Evolutionary conservation across 2,113 vertebrate genomes (phyloP).

Genomic region (Albula goreensis): DNA sequence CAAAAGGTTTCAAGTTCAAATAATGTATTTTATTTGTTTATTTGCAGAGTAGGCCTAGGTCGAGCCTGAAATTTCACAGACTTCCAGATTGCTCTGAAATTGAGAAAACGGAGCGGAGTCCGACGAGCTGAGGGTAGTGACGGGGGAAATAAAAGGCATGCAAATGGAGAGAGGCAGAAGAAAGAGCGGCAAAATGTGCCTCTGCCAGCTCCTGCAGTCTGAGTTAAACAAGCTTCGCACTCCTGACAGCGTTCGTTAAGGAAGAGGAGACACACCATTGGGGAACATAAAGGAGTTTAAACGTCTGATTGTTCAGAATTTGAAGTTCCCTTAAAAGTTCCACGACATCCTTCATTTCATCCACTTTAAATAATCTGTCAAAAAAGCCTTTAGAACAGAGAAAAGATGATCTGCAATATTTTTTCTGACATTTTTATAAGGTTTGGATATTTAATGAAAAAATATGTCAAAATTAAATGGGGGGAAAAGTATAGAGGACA

Average conservation of each 20-base stretch:
- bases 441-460: conserved; percentile 62
- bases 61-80: conserved; percentile 36
- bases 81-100: conserved; percentile 48
- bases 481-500: conserved; percentile 61
- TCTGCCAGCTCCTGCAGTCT: conserved; percentile 33
- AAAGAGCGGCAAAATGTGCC: conserved; percentile 49
- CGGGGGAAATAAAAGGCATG: conserved; percentile 24
- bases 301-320: conserved; percentile 59
- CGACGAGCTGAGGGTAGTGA: conserved; percentile 54
- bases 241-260: conserved; percentile 33
- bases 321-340: conserved; percentile 45
- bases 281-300: conserved; percentile 60
- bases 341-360: conserved; percentile 49
- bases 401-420: conserved; percentile 35
- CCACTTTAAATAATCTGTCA: conserved; percentile 36
- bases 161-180: background rate
- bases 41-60: conserved; percentile 30
- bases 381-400: conserved; percentile 44
- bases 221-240: conserved; percentile 14
- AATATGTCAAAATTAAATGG: conserved; percentile 53
- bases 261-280: conserved; percentile 52
- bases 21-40: conserved; percentile 12
- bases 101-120: conserved; percentile 44
- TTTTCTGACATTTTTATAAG: conserved; percentile 27
- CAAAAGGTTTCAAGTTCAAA: background rate